Evolutionary conservation across 2,113 vertebrate species (phyloP).

Genomic region (Phocoena phocoena): DNA sequence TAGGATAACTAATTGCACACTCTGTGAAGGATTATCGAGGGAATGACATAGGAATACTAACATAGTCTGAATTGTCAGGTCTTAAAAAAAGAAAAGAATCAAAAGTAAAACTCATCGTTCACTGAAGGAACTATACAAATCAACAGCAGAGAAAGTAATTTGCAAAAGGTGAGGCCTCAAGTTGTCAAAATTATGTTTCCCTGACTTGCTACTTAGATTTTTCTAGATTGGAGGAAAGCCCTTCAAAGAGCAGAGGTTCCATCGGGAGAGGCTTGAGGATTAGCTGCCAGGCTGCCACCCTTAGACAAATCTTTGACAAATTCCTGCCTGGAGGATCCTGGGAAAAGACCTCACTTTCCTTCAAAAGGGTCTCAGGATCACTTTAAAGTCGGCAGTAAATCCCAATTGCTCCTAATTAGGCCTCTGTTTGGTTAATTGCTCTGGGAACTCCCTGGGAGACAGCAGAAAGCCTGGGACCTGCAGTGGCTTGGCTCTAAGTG

Average conservation of each 20-base stretch:
- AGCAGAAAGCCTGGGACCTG: background rate
- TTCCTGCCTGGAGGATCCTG: conserved; percentile 80
- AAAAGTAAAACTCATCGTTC: background rate
- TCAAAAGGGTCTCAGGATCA: conserved; percentile 74
- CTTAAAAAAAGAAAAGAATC: background rate
- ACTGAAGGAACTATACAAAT: conserved; percentile 38
- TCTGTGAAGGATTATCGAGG: background rate
- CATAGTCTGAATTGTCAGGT: background rate
- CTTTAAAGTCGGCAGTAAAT: conserved; percentile 75
- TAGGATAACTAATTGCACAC: background rate
- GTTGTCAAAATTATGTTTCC: conserved; percentile 77
- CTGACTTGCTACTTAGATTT: conserved; percentile 78
- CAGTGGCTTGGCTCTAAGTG: background rate
- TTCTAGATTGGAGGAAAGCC: conserved; percentile 77
- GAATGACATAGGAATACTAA: background rate
- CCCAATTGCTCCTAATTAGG: conserved; percentile 35
- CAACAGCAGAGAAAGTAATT: conserved; percentile 79
- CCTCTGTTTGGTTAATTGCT: conserved; percentile 55
- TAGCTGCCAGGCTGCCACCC: conserved; percentile 79
- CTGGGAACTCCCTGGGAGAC: conserved; percentile 8
- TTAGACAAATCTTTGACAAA: conserved; percentile 82
- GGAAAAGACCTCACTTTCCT: conserved; percentile 77
- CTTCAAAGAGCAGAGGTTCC: conserved; percentile 79
- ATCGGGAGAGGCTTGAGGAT: conserved; percentile 78
- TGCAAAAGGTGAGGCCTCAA: conserved; percentile 78